These are phyloP conservation scores for Sebastiscus albofasciatus DNA, from an alignment of 2,797 vertebrate species.

Conservation along the genomic window DNA sequence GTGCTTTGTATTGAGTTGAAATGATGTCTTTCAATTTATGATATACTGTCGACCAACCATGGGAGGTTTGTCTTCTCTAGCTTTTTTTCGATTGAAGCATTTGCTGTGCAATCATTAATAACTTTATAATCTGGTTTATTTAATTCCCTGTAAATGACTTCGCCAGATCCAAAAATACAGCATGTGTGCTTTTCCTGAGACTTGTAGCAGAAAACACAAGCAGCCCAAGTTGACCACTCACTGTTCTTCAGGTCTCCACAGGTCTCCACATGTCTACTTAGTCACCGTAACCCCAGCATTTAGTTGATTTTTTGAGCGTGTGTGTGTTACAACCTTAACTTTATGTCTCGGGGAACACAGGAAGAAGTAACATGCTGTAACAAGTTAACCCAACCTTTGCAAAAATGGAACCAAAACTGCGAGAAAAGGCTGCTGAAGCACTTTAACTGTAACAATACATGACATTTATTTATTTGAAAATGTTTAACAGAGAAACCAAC, in stretches of 20 bases:
- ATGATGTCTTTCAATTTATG: not conserved
- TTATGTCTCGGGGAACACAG: not conserved
- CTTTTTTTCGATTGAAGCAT: not conserved
- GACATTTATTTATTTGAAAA: not conserved
- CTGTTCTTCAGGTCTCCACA: not conserved
- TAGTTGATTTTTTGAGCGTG: not conserved
- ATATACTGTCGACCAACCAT: not conserved
- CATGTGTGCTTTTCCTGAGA: not conserved
- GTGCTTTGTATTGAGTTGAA: no score
- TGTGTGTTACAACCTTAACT: not conserved
- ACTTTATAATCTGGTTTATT: not conserved
- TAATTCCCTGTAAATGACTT: not conserved
- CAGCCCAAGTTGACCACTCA: not conserved
- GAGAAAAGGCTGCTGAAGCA: not conserved
- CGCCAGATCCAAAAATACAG: not conserved
- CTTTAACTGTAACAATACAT: not conserved
- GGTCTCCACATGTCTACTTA: not conserved
- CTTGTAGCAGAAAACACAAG: not conserved
- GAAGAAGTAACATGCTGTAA: not conserved
- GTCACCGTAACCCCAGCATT: not conserved
- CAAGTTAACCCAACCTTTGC: not conserved
- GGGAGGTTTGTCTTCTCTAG: no score
- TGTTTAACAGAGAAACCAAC: not conserved
- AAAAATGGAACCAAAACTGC: not conserved
- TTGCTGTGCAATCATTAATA: not conserved